Evolutionary conservation across 1,140 invertebrate species (phyloP), one percentile per base, ranked within the genome.

Genomic region (Heliothis virescens): DNA sequence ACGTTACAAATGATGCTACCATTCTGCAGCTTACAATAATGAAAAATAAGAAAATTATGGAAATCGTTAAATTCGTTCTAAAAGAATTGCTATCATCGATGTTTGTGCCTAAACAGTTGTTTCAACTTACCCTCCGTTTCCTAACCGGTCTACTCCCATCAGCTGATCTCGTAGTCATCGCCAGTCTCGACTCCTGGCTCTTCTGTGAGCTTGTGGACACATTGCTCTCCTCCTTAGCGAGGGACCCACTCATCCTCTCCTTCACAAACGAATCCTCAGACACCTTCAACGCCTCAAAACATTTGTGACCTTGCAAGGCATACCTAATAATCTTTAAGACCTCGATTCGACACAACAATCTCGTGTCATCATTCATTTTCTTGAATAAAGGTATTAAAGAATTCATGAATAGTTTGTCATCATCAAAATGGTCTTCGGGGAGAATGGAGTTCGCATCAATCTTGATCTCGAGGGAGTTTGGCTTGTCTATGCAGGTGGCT

Each of bases 381-480:
- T 92, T 94, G 11, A 94, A 94, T 5, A 93, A 65, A 7, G 93
- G 92, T 53, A 94, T 79, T 1, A 94, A 80, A 0, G 93, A 94
- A 69, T 94, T 94, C 92, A 94, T 93, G 60, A 94, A 94, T 9
- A 93, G 65, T 71, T 87, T 92, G 41, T 94, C 92, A 60, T 94
- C 92, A 12, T 94, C 85, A 47, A 94, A 93, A 80, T 94, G 88
- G 52, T 93, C 93, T 11, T 91, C 91, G 0, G 93, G 93, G 0
- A 94, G 74, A 18, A 94, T 94, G 0, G 88, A 83, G 63, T 92
- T 93, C 0, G 91, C 86, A 62, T 93, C 92, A 1, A 90, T 91
- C 81, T 92, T 92, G 41, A 93, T 94, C 74, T 94, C 91, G 9
- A 92, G 34, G 0, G 87, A 83, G 53, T 78, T 7, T 81, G 82